Percentiles rank a stretch among this genome's conserved stretches.
phyloP scores from a whole-genome alignment of 2,888 invertebrate species.

The Spodoptera exigua region DNA sequence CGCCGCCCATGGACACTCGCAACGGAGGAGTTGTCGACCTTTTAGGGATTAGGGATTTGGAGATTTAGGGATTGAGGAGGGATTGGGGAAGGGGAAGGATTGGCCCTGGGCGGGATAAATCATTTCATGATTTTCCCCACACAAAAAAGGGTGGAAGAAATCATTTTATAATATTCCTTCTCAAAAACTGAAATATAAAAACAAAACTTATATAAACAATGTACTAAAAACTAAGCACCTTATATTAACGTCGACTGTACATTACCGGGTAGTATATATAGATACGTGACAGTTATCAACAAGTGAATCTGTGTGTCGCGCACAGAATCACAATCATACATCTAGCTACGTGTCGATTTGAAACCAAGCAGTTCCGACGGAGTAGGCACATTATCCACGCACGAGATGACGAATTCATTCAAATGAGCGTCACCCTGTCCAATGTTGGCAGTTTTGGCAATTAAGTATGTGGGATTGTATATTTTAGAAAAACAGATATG shows the following conservation, averaged over 20 bases:
- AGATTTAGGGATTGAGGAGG: no score
- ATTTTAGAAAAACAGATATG: no score
- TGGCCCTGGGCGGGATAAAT: no score
- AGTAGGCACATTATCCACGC: conserved; percentile 9
- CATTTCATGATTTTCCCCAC: no score
- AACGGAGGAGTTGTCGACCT: no score
- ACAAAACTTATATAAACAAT: not conserved
- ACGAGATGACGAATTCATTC: conserved; percentile 7
- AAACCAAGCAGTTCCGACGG: conserved; percentile 40
- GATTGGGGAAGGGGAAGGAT: no score
- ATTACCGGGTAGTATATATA: not conserved
- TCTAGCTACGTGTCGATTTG: conserved; percentile 42
- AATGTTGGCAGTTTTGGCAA: no score
- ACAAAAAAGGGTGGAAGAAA: no score
- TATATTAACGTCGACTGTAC: conserved; percentile 37
- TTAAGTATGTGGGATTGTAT: no score
- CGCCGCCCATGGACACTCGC: no score
- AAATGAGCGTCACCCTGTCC: no score
- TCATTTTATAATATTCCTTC: not conserved
- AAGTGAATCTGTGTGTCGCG: conserved; percentile 39
- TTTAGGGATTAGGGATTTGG: no score
- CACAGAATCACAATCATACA: conserved; percentile 38
- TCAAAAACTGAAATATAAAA: not conserved
- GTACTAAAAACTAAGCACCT: not conserved
- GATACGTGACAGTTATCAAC: conserved; percentile 54